Percentiles rank a stretch among this genome's conserved stretches.
phyloP scores from a whole-genome alignment of 2,113 vertebrate species.

The Tetrao urogallus region DNA sequence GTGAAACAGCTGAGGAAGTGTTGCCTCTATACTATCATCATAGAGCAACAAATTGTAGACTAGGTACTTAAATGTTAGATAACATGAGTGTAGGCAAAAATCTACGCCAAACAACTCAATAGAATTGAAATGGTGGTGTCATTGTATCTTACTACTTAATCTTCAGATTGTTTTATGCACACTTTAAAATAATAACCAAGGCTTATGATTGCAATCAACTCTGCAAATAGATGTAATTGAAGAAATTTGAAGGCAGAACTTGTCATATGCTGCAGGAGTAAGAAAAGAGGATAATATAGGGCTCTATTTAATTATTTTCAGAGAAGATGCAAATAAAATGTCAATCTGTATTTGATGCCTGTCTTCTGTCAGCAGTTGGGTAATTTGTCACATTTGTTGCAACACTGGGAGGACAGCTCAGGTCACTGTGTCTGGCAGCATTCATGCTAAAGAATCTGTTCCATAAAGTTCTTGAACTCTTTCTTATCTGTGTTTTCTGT shows the following conservation, averaged over 20 bases:
- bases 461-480: slow-evolving; percentile 18
- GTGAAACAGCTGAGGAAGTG: background rate
- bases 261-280: background rate
- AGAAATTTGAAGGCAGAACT: background rate
- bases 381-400: slow-evolving; percentile 11
- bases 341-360: background rate
- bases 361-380: background rate
- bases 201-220: background rate
- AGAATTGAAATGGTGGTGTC: background rate
- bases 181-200: background rate
- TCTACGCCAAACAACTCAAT: background rate
- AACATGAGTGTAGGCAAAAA: background rate
- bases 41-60: background rate
- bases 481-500: slow-evolving; percentile 62
- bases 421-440: slow-evolving; percentile 32
- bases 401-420: slow-evolving; percentile 5
- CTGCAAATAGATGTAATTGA: background rate
- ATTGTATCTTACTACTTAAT: background rate
- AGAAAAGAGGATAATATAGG: background rate
- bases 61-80: background rate
- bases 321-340: background rate
- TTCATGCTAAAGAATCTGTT: slow-evolving; percentile 43
- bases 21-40: background rate
- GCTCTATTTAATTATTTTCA: background rate
- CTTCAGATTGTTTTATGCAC: background rate